A percentile compares a stretch with the other conserved stretches of the same genome.
phyloP scores from a whole-genome alignment of 1,140 invertebrate species.

The Meloidogyne exigua region DNA sequence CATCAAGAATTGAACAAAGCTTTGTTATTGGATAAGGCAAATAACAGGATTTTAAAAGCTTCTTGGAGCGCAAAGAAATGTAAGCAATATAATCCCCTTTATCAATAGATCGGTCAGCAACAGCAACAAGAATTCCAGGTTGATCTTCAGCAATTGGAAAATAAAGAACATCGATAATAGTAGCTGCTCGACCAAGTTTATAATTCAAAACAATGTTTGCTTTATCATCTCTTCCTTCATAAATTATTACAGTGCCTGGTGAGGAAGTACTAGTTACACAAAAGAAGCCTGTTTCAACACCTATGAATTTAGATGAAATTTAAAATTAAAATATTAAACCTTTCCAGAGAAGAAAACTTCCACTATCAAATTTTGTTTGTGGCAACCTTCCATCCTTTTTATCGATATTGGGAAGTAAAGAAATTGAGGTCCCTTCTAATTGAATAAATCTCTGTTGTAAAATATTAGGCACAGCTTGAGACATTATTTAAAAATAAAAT shows the following conservation, averaged over 20 bases:
- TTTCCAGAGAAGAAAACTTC: conserved; percentile 33
- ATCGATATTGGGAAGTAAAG: not conserved
- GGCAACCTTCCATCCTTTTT: not conserved
- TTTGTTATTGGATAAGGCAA: conserved; percentile 26
- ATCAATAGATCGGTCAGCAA: conserved; percentile 17
- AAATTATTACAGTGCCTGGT: conserved; percentile 18
- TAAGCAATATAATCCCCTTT: conserved; percentile 33
- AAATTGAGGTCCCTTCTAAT: not conserved
- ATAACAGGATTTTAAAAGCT: conserved; percentile 25
- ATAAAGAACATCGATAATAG: conserved; percentile 28
- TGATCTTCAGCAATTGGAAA: conserved; percentile 24
- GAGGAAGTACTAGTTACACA: conserved; percentile 5
- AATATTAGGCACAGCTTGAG: not conserved
- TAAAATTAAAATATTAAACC: conserved; percentile 8
- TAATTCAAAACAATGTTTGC: conserved; percentile 7
- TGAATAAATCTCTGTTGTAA: not conserved
- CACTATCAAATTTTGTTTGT: conserved; percentile 19
- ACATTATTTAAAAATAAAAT: not conserved
- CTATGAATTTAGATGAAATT: too few species aligned
- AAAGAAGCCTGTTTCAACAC: conserved; percentile 25
- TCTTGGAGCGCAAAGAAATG: conserved; percentile 19
- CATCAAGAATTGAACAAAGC: conserved; percentile 27
- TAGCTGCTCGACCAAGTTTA: conserved; percentile 26
- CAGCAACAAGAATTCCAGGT: conserved; percentile 31
- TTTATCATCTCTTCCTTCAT: conserved; percentile 24